Conservation (phyloP, 2,888 invertebrate genomes). For the Scrobipalpa costella region DNA sequence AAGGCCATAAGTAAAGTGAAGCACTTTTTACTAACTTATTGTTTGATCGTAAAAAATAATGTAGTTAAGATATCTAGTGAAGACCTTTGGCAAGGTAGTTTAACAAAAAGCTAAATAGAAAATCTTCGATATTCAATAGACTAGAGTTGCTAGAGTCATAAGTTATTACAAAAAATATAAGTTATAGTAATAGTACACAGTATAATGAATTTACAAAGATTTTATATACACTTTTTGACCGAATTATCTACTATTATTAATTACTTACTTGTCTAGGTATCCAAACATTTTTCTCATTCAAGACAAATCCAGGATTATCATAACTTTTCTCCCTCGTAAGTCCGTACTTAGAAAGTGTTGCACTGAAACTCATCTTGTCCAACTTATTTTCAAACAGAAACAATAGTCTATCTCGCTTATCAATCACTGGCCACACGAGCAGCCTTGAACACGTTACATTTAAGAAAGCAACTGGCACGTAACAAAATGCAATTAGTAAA, state of each 20-base stretch:
- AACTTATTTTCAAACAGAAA: constrained; percentile 4
- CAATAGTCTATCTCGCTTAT: constrained; percentile 29
- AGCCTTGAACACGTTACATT: constrained; percentile 42
- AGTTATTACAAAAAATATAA: background rate
- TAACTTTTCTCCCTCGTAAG: constrained; percentile 55
- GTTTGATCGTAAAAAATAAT: constrained; percentile 15
- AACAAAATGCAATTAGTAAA: constrained; percentile 21
- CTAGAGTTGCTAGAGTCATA: too few species aligned
- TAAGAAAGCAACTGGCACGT: constrained; percentile 41
- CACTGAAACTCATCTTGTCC: constrained; percentile 39
- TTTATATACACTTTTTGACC: too few species aligned
- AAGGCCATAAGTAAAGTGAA: constrained; percentile 23
- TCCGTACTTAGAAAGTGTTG: constrained; percentile 42
- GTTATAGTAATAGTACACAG: too few species aligned
- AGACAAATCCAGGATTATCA: constrained; percentile 66
- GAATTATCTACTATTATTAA: background rate
- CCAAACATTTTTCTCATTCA: constrained; percentile 63
- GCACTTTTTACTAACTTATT: constrained; percentile 16
- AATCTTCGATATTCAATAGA: too few species aligned
- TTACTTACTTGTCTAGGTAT: constrained; percentile 32
- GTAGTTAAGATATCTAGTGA: background rate
- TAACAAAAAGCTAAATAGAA: background rate
- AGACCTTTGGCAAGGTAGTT: background rate
- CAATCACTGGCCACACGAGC: constrained; percentile 41
- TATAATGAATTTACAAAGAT: too few species aligned